Conservation (phyloP, 1,140 invertebrate species). For the Papilio dardanus region DNA sequence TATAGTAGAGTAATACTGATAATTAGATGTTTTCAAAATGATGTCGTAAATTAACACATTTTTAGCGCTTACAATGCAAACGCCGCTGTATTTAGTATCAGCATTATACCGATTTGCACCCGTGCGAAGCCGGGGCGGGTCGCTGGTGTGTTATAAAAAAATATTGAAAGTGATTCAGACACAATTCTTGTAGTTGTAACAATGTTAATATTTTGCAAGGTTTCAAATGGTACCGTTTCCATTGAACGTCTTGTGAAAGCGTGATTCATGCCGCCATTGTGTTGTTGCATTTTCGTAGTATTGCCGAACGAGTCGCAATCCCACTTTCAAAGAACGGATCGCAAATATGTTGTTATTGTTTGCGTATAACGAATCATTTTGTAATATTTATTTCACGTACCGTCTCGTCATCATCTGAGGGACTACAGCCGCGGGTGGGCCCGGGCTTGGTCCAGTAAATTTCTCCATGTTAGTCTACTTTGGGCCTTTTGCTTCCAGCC, state of each 20-base stretch:
- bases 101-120: too few relatives aligned
- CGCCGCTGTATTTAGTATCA: too few relatives aligned
- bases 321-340: conserved; percentile 7
- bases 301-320: conserved; percentile 6
- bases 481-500: too few relatives aligned
- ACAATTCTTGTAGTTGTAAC: neutral
- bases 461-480: too few relatives aligned
- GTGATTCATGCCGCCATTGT: conserved; percentile 34
- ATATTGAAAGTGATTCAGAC: neutral
- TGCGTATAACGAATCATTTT: neutral
- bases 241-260: conserved; percentile 35
- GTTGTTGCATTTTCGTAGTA: conserved; percentile 30
- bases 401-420: too few relatives aligned
- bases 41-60: too few relatives aligned
- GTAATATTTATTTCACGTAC: conserved; percentile 11
- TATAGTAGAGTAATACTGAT: too few relatives aligned
- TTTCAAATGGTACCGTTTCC: conserved; percentile 33
- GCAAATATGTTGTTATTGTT: conserved; percentile 16
- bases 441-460: too few relatives aligned
- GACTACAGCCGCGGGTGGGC: too few relatives aligned
- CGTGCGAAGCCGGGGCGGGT: too few relatives aligned
- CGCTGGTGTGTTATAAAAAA: neutral
- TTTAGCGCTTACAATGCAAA: too few relatives aligned
- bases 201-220: conserved; percentile 37
- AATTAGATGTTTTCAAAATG: too few relatives aligned